Base-by-base conservation (phyloP, 1,140 invertebrate genomes). In the Pseudomyrmex flavicornis region DNA sequence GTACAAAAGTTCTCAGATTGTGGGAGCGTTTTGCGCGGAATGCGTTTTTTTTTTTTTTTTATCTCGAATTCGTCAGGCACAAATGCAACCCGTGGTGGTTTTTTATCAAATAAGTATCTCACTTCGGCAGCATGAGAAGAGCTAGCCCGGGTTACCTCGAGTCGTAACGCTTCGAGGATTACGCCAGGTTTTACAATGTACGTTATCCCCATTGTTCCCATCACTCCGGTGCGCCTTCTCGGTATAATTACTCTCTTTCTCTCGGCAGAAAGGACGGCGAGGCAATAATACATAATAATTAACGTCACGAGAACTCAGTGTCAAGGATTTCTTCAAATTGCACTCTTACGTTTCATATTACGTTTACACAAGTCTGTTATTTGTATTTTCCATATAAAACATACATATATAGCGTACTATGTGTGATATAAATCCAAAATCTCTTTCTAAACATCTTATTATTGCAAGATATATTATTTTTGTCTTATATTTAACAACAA, bases 91-190 rank as follows among this genome's bases (percentile, higher is more conserved):
- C 85, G 74, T 83, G 85, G 70, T 69, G 68, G 17, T 17, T 17
- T 85, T 87, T 86, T 82, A 74, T 52, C 10, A 59, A 70, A 75
- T 75, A 80, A 82, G 86, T 84, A 90, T 88, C 85, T 52, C 61
- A 75, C 69, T 73, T 84, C 26, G 83, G 80, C 74, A 83, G 90
- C 77, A 82, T 92, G 90, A 85, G 89, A 92, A 92, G 88, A 90
- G 88, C 89, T 92, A 91, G 82, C 85, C 91, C 89, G 89, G 89
- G 83, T 89, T 88, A 86, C 69, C 84, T 88, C 56, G 84, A 70
- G 35, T 87, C 83, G 89, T 89, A 92, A 92, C 91, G 91, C 90
- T 90, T 86, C 83, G 75, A 80, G 62, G 89, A 90, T 87, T 91
- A 88, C 87, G 83, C 85, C 62, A 46, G 80, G 85, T 90, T 90